Base-by-base conservation (phyloP, 1,140 invertebrate genomes). In the Asbolus verrucosus region DNA sequence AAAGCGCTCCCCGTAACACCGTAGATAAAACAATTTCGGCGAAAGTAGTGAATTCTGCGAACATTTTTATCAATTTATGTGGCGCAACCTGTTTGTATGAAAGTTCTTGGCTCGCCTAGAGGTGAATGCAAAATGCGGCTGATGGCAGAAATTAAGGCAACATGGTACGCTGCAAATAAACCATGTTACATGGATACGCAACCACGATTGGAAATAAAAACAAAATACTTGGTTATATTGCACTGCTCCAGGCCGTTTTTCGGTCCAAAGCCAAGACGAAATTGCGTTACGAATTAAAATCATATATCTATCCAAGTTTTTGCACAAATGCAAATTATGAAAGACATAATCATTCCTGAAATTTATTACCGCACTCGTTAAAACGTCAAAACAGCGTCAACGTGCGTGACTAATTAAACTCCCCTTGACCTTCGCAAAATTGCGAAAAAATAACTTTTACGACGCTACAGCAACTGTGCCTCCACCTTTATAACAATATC, bases 61-160 rank as follows among this genome's bases (percentile, higher is more conserved):
- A 27, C 19, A 39, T 21, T 63, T 63, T 63, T 9, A 63, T 2
- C n/a, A 63, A 43, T 41, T 63, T 41, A 41, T 39, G 59, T 67
- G 54, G 62, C 30, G 14, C 65, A 38, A 71, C 70, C 70, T 67
- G 30, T 63, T 27, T 46, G 31, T 19, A 61, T 59, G 18, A 63
- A 67, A 62, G 30, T 43, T 69, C 69, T 73, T 70, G 60, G 68
- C 24, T 65, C 39, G 60, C 73, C 65, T 61, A 19, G 65, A 73
- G 65, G 65, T 67, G 46, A 67, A 73, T 73, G 69, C 72, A 73
- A 73, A 73, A 73, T 50, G 65, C 50, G 67, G 43, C 69, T 73
- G 72, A 73, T 73, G 72, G 61, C 67, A 72, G 69, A 74, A 74
- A 74, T 74, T 74, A 74, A 71, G 67, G 72, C 72, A 74, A 74